Base-by-base conservation (phyloP, 2,113 vertebrate genomes). In the Oryzias curvinotus region DNA sequence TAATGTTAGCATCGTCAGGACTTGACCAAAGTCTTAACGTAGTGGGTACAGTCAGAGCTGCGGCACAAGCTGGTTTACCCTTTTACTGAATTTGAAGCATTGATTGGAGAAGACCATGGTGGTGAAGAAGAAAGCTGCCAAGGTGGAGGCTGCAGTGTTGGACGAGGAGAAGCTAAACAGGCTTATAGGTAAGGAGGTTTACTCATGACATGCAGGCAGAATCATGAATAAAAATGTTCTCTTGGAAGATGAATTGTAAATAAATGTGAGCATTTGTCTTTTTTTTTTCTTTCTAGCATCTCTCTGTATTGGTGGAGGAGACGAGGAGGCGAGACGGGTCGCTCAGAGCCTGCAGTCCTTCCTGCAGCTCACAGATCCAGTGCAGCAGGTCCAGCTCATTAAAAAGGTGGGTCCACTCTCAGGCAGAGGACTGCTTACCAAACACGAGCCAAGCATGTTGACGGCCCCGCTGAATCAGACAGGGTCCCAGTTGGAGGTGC, bases 91-190 rank as follows among this genome's bases (percentile, higher is more conserved):
- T 12, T 36, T 36, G 10, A 36, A 36, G 8, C 36, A 36, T 36
- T 36, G 8, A 3, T 12, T 36, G 36, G 8, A 12, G 36, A 36
- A 36, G 36, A 62, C 30, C 80, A 99, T 99, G 96, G 95, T 95
- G 88, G 80, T 93, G 30, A 98, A 96, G 91, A 99, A 96, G 92
- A 97, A 93, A 69, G 90, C 92, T 19, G 57, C 86, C n/a, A 93
- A 90, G 47, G 93, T 96, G 28, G 91, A 93, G 69, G 92, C 91
- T 13, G 68, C 97, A 62, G 75, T 84, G 3, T 46, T 98, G 79
- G 86, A 93, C 66, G 77, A 85, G 5, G 85, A 85, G 14, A 91
- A 93, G 25, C 80, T 95, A 41, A 88, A 93, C 64, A 88, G 73
- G 18, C 88, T 98, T 61, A 85, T 73, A 66, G 86, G 97, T 97